These are phyloP conservation scores for Alethe castanea DNA, from an alignment of 2,113 vertebrate genomes.

Conservation along the genomic window DNA sequence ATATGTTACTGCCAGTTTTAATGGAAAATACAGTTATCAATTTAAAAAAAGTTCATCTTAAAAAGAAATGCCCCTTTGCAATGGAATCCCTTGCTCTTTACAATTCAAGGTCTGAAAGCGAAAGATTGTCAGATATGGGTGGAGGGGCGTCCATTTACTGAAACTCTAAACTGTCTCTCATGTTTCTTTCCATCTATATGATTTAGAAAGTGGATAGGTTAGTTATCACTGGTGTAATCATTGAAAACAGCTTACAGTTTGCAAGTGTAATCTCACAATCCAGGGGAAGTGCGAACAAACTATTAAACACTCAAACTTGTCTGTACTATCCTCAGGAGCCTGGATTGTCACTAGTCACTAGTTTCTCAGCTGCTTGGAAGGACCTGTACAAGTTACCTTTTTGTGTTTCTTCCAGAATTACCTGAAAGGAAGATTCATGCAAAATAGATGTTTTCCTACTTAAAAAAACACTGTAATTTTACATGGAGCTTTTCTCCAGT, in stretches of 20 bases:
- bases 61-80: neutral
- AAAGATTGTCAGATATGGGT: neutral
- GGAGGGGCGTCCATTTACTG: neutral
- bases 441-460: neutral
- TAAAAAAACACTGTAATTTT: neutral
- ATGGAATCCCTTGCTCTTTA: neutral
- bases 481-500: neutral
- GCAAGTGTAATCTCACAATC: neutral
- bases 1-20: neutral
- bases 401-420: conserved; percentile 4
- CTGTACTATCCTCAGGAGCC: neutral
- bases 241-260: neutral
- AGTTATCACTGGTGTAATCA: neutral
- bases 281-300: neutral
- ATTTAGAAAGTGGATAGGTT: neutral
- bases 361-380: neutral
- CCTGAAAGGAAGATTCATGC: neutral
- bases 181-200: neutral
- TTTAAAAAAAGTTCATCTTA: neutral
- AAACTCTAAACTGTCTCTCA: neutral
- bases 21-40: neutral
- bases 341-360: neutral
- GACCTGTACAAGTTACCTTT: neutral
- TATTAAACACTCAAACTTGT: neutral
- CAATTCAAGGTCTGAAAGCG: neutral